A percentile compares a stretch with the other conserved stretches of the same genome.
phyloP scores from a whole-genome alignment of 2,797 vertebrate species.

The Rhadinocentrus ornatus region DNA sequence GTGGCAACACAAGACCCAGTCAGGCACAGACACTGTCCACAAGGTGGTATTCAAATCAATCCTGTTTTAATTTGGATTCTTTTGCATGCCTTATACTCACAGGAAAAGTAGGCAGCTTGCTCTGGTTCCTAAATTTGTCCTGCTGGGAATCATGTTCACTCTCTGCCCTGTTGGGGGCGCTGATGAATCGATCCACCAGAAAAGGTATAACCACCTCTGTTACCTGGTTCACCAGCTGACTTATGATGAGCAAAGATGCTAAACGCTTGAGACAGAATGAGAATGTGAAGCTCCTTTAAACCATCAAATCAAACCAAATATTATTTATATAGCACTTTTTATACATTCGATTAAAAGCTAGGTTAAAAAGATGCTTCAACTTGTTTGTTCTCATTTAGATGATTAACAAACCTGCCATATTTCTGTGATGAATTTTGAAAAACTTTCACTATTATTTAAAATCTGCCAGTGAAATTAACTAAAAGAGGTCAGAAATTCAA shows the following conservation, averaged over 20 bases:
- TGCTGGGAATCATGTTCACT: slow-evolving; percentile 81
- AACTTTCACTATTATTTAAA: no score
- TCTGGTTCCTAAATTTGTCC: slow-evolving; percentile 82
- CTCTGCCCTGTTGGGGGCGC: slow-evolving; percentile 63
- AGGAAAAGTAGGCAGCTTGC: slow-evolving; percentile 77
- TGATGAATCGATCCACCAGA: slow-evolving; percentile 80
- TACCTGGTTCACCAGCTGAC: slow-evolving; percentile 84
- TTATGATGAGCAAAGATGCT: slow-evolving; percentile 82
- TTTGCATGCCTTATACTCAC: slow-evolving; percentile 54
- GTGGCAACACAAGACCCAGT: slow-evolving; percentile 9
- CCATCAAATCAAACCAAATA: not conserved
- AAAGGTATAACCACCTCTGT: slow-evolving; percentile 84
- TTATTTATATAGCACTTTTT: no score
- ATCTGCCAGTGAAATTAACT: no score
- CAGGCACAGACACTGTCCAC: not conserved
- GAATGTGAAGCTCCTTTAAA: not conserved
- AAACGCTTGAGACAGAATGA: slow-evolving; percentile 74
- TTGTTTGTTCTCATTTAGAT: no score
- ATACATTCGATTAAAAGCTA: no score
- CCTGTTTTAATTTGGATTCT: not conserved
- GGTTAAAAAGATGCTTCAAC: no score
- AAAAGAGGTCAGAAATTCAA: no score
- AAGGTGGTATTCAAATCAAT: not conserved
- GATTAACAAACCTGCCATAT: no score
- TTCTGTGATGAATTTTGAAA: no score